Evolutionary conservation across 2,888 invertebrate species (phyloP), one percentile per base, ranked within the genome.

Genomic region (Terebella lapidaria): DNA sequence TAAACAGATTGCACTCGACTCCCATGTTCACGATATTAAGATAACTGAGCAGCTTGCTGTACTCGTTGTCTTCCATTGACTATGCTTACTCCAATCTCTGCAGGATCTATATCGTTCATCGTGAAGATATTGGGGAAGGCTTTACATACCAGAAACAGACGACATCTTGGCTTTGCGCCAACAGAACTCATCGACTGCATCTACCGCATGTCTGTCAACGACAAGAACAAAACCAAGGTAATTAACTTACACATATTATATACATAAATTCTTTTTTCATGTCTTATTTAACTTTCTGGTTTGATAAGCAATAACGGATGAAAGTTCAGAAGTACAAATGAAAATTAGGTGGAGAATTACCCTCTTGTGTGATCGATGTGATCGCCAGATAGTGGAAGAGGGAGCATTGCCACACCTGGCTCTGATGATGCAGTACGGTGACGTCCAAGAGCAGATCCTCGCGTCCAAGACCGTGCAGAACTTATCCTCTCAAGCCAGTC

Each of bases 201-300:
- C 1, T 35, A n/a, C 2, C 47, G 54, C 4, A 51, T 62, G 54
- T 59, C 62, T 54, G 57, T 60, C 24, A 62, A 60, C 35, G 62
- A 62, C 26, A 47, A 10, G 2, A 62, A 62, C 29, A 62, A 62
- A 45, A 47, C 29, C 5, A 62, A 56, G 57, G 62, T 62, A 35
- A 25, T 35, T 49, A 24, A 49, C 5, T 49, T n/a, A 22, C 10
- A 49, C n/a, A n/a, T n/a, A n/a, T n/a, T n/a, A n/a, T n/a, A n/a
- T n/a, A n/a, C n/a, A n/a, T n/a, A n/a, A n/a, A n/a, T n/a, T n/a
- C n/a, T n/a, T 35, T 15, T 10, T 15, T 10, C n/a, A n/a, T n/a
- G n/a, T n/a, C n/a, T n/a, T n/a, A n/a, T n/a, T n/a, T n/a, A n/a
- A n/a, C n/a, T n/a, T n/a, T n/a, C n/a, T n/a, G n/a, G n/a, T n/a